phyloP scores from a whole-genome alignment of 1,140 invertebrate genomes.

The Drosophila melanogaster region Release_6_plus_ISO1_MT NT_033779.5:17513501-17514000 shows the following conservation, averaged over 20 bases:
- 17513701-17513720: slow-evolving; percentile 31
- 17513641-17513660: slow-evolving; percentile 13
- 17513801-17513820: slow-evolving; percentile 21
- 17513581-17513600: not conserved
- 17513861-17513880: slow-evolving; percentile 82
- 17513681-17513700: slow-evolving; percentile 11
- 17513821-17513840: slow-evolving; percentile 71
- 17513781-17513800: slow-evolving; percentile 22
- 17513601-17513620: not conserved
- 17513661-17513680: slow-evolving; percentile 49
- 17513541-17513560: too few species aligned
- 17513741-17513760: slow-evolving; percentile 70
- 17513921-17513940: slow-evolving; percentile 69
- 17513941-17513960: slow-evolving; percentile 23
- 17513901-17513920: slow-evolving; percentile 63
- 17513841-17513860: slow-evolving; percentile 80
- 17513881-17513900: slow-evolving; percentile 64
- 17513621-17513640: slow-evolving; percentile 1
- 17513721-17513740: slow-evolving; percentile 69
- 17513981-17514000: too few species aligned
- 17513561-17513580: not conserved
- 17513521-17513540: too few species aligned
- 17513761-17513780: slow-evolving; percentile 42
- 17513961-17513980: not conserved
- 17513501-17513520: slow-evolving; percentile 86